A percentile compares a stretch with the other conserved stretches of the same genome.
Conservation (phyloP, 2,888 invertebrate genomes). For the Liopterus haemorrhoidalis region DNA sequence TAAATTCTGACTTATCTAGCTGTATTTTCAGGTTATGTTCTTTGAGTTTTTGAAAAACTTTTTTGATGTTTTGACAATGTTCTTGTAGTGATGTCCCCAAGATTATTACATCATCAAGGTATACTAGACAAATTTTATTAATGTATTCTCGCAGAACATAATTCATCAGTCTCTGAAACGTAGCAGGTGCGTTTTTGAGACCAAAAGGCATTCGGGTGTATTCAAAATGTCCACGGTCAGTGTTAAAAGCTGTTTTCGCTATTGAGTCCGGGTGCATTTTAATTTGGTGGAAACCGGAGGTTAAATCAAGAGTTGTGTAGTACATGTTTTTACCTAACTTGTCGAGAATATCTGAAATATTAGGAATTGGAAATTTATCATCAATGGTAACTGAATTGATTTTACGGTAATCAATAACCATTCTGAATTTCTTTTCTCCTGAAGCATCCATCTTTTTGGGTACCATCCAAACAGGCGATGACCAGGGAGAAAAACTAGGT, state of each 20-base stretch:
- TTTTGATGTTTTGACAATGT: slow-evolving; percentile 8
- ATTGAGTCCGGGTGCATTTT: slow-evolving; percentile 2
- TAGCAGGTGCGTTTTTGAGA: slow-evolving; percentile 2
- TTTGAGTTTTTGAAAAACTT: slow-evolving; percentile 5
- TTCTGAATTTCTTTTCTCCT: slow-evolving; percentile 6
- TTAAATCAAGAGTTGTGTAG: slow-evolving; percentile 6
- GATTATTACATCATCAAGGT: slow-evolving; percentile 6
- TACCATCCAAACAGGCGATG: background rate
- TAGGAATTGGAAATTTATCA: slow-evolving; percentile 8
- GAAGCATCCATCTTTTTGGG: slow-evolving; percentile 13
- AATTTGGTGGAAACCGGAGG: slow-evolving; percentile 4
- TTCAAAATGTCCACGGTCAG: slow-evolving; percentile 1
- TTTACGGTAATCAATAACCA: slow-evolving; percentile 12
- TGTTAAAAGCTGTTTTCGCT: slow-evolving; percentile 13
- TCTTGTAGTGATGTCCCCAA: slow-evolving; percentile 5
- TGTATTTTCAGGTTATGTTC: slow-evolving; percentile 6
- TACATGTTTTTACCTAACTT: slow-evolving; percentile 1
- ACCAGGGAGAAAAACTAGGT: slow-evolving; percentile 6
- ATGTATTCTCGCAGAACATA: slow-evolving; percentile 3
- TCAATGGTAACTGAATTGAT: background rate
- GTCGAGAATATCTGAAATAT: slow-evolving; percentile 6
- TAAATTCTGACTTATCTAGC: slow-evolving; percentile 4
- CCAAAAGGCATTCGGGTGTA: slow-evolving; percentile 9
- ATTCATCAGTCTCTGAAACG: slow-evolving; percentile 9
- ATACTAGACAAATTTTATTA: slow-evolving; percentile 13